phyloP scores from a whole-genome alignment of 2,113 vertebrate genomes.

The Vimba vimba region DNA sequence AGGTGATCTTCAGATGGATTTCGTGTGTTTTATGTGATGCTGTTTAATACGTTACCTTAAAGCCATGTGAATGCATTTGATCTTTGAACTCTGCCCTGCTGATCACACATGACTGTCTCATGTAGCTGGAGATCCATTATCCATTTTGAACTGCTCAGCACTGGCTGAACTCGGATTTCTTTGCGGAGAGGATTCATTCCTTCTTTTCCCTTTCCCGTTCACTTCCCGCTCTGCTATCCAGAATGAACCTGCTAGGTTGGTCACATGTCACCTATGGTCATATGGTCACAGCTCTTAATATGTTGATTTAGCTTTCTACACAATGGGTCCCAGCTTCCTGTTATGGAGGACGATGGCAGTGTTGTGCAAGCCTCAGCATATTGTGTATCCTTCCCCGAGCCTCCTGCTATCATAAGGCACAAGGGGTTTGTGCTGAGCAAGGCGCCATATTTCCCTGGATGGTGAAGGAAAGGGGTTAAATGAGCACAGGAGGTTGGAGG shows the following conservation, averaged over 20 bases:
- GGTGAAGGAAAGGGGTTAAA: constrained; percentile 54
- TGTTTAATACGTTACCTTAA: constrained; percentile 58
- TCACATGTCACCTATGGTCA: constrained; percentile 71
- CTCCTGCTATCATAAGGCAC: constrained; percentile 50
- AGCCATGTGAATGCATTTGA: constrained; percentile 50
- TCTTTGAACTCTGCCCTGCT: constrained; percentile 74
- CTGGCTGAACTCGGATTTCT: neutral
- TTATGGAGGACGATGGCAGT: constrained; percentile 71
- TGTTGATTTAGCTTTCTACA: constrained; percentile 76
- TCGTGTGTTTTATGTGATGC: constrained; percentile 36
- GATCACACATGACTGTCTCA: constrained; percentile 68
- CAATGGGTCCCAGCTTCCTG: constrained; percentile 84
- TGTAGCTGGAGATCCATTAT: constrained; percentile 68
- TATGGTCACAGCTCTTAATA: constrained; percentile 64
- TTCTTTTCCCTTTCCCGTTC: constrained; percentile 20
- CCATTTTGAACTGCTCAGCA: constrained; percentile 44
- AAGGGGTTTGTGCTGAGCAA: constrained; percentile 75
- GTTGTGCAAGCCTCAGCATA: constrained; percentile 85
- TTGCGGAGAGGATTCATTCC: constrained; percentile 11
- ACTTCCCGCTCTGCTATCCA: constrained; percentile 53
- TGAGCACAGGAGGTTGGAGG: constrained; percentile 24
- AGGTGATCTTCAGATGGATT: constrained; percentile 21
- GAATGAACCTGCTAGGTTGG: constrained; percentile 54
- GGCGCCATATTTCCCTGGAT: constrained; percentile 73
- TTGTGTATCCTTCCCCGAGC: constrained; percentile 83